Percentiles rank a stretch among this genome's conserved stretches.
Evolutionary conservation across 2,888 invertebrate genomes (phyloP).

Genomic region (Acanthoscelides obtectus): DNA sequence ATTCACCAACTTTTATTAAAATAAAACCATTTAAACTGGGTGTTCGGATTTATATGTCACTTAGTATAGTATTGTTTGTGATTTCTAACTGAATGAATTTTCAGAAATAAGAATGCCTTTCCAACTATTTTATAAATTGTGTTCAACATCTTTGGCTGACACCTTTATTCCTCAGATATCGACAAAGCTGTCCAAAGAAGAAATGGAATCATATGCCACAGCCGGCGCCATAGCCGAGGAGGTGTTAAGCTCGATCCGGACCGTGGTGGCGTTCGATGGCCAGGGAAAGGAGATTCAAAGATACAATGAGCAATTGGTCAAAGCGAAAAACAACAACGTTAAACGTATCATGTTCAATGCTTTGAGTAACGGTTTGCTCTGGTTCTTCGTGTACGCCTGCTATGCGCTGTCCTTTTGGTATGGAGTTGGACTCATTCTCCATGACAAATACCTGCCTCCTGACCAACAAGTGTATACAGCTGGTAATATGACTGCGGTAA

Average conservation of each 20-base stretch:
- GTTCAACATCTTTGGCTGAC: no score
- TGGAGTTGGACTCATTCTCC: constrained; percentile 63
- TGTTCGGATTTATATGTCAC: no score
- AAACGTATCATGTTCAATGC: constrained; percentile 66
- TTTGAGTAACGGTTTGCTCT: constrained; percentile 66
- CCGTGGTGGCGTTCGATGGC: constrained; percentile 76
- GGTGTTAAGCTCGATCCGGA: constrained; percentile 66
- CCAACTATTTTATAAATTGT: no score
- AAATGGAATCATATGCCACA: constrained; percentile 66
- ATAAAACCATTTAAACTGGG: no score
- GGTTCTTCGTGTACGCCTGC: constrained; percentile 72
- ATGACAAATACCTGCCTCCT: constrained; percentile 46
- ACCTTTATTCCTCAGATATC: constrained; percentile 55
- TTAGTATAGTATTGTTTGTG: no score
- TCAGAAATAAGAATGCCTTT: no score
- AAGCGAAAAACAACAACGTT: constrained; percentile 63
- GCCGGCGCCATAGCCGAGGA: constrained; percentile 77
- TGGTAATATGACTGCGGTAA: constrained; percentile 66
- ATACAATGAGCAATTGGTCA: constrained; percentile 59
- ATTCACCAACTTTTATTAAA: no score
- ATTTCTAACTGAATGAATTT: no score
- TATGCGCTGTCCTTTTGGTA: constrained; percentile 84
- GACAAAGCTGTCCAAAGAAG: constrained; percentile 61
- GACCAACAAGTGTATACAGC: constrained; percentile 53
- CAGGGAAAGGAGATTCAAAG: constrained; percentile 65